These are phyloP conservation scores for Shargacucullia verbasci DNA, from an alignment of 2,888 invertebrate species.

Conservation along the genomic window DNA sequence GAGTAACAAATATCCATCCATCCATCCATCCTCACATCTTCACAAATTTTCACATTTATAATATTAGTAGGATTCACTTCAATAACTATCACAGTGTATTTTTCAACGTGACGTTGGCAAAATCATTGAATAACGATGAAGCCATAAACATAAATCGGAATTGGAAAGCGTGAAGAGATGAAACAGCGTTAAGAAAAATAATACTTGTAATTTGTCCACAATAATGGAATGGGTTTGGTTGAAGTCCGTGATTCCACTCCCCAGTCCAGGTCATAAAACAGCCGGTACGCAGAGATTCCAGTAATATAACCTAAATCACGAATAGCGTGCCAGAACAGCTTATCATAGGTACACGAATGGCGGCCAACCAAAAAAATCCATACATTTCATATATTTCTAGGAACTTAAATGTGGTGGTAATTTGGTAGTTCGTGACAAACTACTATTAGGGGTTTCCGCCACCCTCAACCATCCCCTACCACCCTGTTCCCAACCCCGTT, in stretches of 20 bases:
- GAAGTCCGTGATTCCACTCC: not conserved
- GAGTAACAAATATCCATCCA: too few species aligned
- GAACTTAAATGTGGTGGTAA: slow-evolving; percentile 68
- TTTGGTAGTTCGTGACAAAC: slow-evolving; percentile 81
- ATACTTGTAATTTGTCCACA: too few species aligned
- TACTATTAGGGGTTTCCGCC: slow-evolving; percentile 82
- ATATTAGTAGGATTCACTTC: too few species aligned
- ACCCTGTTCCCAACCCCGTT: slow-evolving; percentile 66
- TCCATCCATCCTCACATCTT: too few species aligned
- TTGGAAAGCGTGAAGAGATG: too few species aligned
- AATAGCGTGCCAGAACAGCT: slow-evolving; percentile 59
- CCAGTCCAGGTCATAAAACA: not conserved
- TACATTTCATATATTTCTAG: slow-evolving; percentile 60
- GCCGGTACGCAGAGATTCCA: slow-evolving; percentile 9
- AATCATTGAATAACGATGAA: too few species aligned
- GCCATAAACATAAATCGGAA: too few species aligned
- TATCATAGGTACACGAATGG: slow-evolving; percentile 41
- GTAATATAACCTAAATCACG: slow-evolving; percentile 53
- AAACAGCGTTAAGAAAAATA: too few species aligned
- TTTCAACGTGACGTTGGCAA: too few species aligned
- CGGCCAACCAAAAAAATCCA: slow-evolving; percentile 48
- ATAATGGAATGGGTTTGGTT: not conserved
- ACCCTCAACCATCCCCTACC: slow-evolving; percentile 58
- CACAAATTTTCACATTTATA: too few species aligned
- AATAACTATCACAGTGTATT: too few species aligned